Evolutionary conservation across 2,888 invertebrate genomes (phyloP), one percentile per base, ranked within the genome.

Genomic region (Drosophila mercatorum): DNA sequence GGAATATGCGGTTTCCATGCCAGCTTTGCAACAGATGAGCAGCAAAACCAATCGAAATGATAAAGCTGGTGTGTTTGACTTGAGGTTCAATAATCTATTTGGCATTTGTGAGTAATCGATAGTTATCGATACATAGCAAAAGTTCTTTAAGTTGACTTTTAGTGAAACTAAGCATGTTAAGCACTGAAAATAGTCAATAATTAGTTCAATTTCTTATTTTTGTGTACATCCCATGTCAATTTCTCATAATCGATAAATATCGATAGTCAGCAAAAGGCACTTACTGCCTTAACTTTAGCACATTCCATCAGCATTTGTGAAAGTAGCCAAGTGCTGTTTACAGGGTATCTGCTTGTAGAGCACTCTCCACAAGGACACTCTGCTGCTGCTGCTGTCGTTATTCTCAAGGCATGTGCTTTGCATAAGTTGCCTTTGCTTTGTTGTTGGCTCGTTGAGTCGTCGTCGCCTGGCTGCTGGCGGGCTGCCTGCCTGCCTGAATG

Each of bases 341-440:
- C 36, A 57, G 49, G 40, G 59, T 59, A 49, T 49, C 44, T 49
- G 1, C 6, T 0, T 10, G 22, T 36, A 5, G 14, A 12, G 17
- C 49, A 31, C 31, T 7, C 14, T 40, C 31, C 10, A 49, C 17
- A 28, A 38, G 46, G 36, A 47, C 7, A 28, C n/a, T 12, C 12
- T 26, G 49, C n/a, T 51, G 49, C 26, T 28, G 49, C n/a, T 51
- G 49, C 26, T 28, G 41, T 53, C 7, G 49, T 58, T 47, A 28
- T 60, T 57, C 36, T 56, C 40, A 46, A 34, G 46, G 36, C 47
- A 11, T 43, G 40, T 38, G 47, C 47, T 68, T 65, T 59, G 72
- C 65, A 59, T 72, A 65, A 65, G 69, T 69, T 57, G 63, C 44
- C 53, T 22, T 22, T 55, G 52, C 26, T 12, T 55, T 65, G 49